Evolutionary conservation across 2,797 vertebrate species (phyloP), one percentile per base, ranked within the genome.

Genomic region (Anguilla marmorata): DNA sequence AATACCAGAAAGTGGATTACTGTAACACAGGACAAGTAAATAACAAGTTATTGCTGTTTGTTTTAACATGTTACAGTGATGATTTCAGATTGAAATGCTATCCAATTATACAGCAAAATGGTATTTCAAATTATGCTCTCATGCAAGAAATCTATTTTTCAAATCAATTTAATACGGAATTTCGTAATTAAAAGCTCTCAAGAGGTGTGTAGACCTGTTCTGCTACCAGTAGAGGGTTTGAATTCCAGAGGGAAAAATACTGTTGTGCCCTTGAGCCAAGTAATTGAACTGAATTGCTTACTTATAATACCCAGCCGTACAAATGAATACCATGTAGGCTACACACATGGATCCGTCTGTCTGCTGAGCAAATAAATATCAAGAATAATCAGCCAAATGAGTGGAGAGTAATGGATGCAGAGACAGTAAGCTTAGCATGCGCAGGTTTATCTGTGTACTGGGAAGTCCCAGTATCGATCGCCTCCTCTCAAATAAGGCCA

Each of bases 401-500:
- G 45, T 50, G 27, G 37, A 24, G 30, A 58, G 33, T 85, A 86
- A 86, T 86, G 63, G 85, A 37, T 45, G 8, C 11, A 69, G 45
- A 90, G 89, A 91, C 89, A 30, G 90, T 91, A 89, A 91, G 89
- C 94, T 93, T 92, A 93, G 92, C 19, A 27, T 69, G 41, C 27
- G 2, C 93, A 93, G 89, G 86, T 94, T 92, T 92, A 91, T 90
- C 90, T 93, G 91, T 91, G 88, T 86, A 50, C 45, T 27, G 24
- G 41, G 60, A 72, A 48, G 60, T 37, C 86, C 90, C 72, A 27
- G 1, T 91, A 95, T 95, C 89, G 94, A 95, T 93, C 89, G 87
- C 85, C 84, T 41, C 27, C 3, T 74, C 89, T 93, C 92, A 91
- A 94, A 92, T 92, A 91, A 93, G 91, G 94, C 85, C 74, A 89